Evolutionary conservation across 2,797 vertebrate genomes (phyloP).

Genomic region (Manis crassicaudata): DNA sequence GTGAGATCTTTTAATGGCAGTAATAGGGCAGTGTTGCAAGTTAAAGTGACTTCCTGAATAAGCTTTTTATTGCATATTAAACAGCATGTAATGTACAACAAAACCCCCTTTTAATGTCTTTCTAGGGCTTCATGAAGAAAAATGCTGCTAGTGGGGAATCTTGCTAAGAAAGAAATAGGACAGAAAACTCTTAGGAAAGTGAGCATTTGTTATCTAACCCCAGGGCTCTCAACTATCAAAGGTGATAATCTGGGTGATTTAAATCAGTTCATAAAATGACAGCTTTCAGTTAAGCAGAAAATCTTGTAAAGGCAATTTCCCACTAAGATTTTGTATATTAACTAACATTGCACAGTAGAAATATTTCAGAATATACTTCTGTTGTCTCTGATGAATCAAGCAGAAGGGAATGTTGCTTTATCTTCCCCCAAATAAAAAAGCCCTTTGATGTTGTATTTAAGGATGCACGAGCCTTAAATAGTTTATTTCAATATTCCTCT

Average conservation of each 20-base stretch:
- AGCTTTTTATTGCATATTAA: neutral
- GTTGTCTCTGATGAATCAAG: neutral
- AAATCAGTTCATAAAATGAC: neutral
- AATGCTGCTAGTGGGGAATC: neutral
- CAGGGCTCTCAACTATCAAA: neutral
- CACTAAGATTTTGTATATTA: neutral
- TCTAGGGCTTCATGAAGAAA: neutral
- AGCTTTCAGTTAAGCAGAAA: neutral
- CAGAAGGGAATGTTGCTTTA: neutral
- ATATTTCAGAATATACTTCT: neutral
- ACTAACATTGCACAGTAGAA: neutral
- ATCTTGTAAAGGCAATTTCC: neutral
- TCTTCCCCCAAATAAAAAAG: neutral
- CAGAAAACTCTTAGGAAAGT: neutral
- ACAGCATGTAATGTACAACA: neutral
- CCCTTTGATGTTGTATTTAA: neutral
- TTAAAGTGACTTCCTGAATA: neutral
- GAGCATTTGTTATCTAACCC: neutral
- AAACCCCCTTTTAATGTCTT: neutral
- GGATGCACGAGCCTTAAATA: neutral
- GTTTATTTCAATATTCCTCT: neutral
- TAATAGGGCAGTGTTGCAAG: neutral
- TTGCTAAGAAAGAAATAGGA: neutral
- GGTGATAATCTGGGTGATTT: neutral
- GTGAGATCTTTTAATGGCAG: neutral